These are phyloP conservation scores for Phoxinus phoxinus DNA, from an alignment of 2,113 vertebrate genomes.

Conservation along the genomic window DNA sequence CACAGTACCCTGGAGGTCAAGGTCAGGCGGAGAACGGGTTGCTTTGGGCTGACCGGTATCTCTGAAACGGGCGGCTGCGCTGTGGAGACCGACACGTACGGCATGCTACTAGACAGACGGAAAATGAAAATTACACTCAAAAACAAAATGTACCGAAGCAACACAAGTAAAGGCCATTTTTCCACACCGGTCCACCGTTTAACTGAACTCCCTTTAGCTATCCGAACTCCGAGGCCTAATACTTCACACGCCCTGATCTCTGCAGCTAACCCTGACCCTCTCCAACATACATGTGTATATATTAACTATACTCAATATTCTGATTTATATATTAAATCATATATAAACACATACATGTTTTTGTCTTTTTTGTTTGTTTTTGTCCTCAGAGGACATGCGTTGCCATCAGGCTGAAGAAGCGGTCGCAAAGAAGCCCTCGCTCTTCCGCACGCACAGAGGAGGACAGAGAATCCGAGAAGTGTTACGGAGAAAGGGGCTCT, in stretches of 20 bases:
- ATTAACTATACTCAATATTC: slow-evolving; percentile 79
- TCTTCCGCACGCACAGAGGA: neutral
- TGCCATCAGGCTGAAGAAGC: slow-evolving; percentile 23
- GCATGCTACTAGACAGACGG: slow-evolving; percentile 65
- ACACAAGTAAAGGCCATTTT: slow-evolving; percentile 64
- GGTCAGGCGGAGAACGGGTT: slow-evolving; percentile 11
- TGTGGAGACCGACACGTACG: slow-evolving; percentile 56
- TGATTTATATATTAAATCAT: slow-evolving; percentile 81
- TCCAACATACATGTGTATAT: slow-evolving; percentile 75
- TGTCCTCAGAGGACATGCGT: slow-evolving; percentile 59
- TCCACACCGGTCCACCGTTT: slow-evolving; percentile 21
- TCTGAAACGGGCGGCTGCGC: neutral
- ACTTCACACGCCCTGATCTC: slow-evolving; percentile 8
- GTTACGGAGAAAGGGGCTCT: neutral
- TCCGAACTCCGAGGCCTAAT: neutral
- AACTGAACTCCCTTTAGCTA: slow-evolving; percentile 39
- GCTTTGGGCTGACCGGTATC: slow-evolving; percentile 21
- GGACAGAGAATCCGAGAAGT: slow-evolving; percentile 13
- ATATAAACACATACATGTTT: slow-evolving; percentile 72
- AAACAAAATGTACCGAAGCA: slow-evolving; percentile 69
- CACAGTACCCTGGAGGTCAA: slow-evolving; percentile 30
- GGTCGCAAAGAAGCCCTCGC: neutral
- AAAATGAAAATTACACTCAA: slow-evolving; percentile 50
- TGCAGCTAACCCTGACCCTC: slow-evolving; percentile 43
- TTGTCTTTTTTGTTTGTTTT: slow-evolving; percentile 69